Percentiles rank a stretch among this genome's conserved stretches.
Evolutionary conservation across 1,140 invertebrate genomes (phyloP).

Genomic region (Heliconius congener): DNA sequence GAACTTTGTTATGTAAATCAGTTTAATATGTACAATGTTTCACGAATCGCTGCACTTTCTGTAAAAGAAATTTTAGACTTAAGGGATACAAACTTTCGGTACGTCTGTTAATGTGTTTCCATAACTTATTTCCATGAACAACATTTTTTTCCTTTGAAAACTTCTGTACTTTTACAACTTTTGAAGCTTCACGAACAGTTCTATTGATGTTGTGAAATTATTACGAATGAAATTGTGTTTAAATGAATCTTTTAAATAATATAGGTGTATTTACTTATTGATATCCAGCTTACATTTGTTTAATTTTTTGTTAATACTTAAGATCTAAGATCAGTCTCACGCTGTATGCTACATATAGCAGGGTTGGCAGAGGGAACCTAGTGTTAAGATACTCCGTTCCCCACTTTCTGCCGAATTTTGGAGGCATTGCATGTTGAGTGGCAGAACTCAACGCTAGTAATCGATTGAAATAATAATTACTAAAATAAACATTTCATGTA

Average conservation of each 20-base stretch:
- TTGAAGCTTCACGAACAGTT: not conserved
- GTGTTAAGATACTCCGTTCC: too few relatives aligned
- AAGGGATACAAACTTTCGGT: slow-evolving; percentile 62
- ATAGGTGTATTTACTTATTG: too few relatives aligned
- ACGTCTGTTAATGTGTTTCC: slow-evolving; percentile 39
- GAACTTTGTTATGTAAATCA: slow-evolving; percentile 53
- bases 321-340: too few relatives aligned
- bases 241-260: not conserved
- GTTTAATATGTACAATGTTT: slow-evolving; percentile 45
- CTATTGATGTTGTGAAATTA: not conserved
- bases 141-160: slow-evolving; percentile 19
- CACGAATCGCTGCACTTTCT: slow-evolving; percentile 49
- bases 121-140: slow-evolving; percentile 23
- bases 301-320: too few relatives aligned
- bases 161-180: not conserved
- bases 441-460: too few relatives aligned
- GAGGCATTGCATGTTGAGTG: too few relatives aligned
- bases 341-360: too few relatives aligned
- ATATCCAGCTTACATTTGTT: too few relatives aligned
- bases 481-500: too few relatives aligned
- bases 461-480: too few relatives aligned
- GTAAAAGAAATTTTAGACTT: slow-evolving; percentile 49
- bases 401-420: too few relatives aligned
- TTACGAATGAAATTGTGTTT: not conserved
- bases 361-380: too few relatives aligned